A percentile compares a stretch with the other conserved stretches of the same genome.
Evolutionary conservation across 1,140 invertebrate genomes (phyloP).

Genomic region (Chymomyza costata): DNA sequence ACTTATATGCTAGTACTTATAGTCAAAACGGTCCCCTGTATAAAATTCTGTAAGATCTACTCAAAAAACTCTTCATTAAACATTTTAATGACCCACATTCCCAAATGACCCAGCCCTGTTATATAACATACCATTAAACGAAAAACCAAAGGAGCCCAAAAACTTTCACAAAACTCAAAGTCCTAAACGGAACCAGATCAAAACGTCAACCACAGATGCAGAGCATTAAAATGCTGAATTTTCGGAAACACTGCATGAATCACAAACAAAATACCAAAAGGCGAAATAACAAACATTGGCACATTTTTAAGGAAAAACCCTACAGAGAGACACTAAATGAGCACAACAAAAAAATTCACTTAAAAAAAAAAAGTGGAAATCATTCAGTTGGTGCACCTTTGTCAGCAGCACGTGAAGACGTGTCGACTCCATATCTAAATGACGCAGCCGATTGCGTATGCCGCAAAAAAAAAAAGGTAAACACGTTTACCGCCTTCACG

Average conservation of each 20-base stretch:
- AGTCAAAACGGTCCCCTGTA: too few relatives aligned
- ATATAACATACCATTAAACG: too few relatives aligned
- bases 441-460: constrained; percentile 20
- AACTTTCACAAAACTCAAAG: too few relatives aligned
- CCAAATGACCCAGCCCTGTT: too few relatives aligned
- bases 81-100: too few relatives aligned
- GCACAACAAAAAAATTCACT: constrained; percentile 10
- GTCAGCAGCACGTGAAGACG: constrained; percentile 23
- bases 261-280: constrained; percentile 20
- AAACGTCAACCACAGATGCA: constrained; percentile 11
- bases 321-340: constrained; percentile 3
- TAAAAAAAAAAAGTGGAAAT: constrained; percentile 4
- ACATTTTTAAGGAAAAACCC: constrained; percentile 30
- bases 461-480: constrained; percentile 25
- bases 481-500: constrained; percentile 54
- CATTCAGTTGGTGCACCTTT: neutral
- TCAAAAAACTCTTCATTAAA: too few relatives aligned
- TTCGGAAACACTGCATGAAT: constrained; percentile 35
- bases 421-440: constrained; percentile 5
- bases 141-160: constrained; percentile 40
- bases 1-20: too few relatives aligned
- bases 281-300: constrained; percentile 31
- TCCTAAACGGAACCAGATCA: neutral
- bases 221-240: constrained; percentile 53
- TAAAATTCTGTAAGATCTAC: too few relatives aligned